phyloP scores from a whole-genome alignment of 2,888 invertebrate genomes.

The Dorcus parallelipipedus region DNA sequence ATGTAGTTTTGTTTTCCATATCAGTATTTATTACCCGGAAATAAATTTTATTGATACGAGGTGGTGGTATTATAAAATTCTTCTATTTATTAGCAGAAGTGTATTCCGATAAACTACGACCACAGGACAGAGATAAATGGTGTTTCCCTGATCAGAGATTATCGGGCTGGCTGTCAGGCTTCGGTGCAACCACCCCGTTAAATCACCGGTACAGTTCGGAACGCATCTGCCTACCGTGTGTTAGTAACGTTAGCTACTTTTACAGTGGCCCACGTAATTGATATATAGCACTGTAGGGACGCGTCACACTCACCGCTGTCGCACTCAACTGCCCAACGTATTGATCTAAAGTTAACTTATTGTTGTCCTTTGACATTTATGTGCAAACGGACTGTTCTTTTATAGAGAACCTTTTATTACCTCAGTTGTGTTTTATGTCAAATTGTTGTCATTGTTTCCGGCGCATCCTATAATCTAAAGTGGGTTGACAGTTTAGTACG shows the following conservation, averaged over 20 bases:
- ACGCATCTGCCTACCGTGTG: slow-evolving; percentile 33
- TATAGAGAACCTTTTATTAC: not conserved
- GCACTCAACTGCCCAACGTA: slow-evolving; percentile 25
- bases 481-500: not conserved
- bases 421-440: no score
- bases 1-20: no score
- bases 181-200: slow-evolving; percentile 29
- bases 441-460: not conserved
- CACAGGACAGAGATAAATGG: slow-evolving; percentile 37
- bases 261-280: slow-evolving; percentile 34
- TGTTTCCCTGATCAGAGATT: slow-evolving; percentile 38
- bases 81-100: slow-evolving; percentile 24
- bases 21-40: slow-evolving; percentile 5
- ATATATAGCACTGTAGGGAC: slow-evolving; percentile 41
- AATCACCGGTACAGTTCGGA: slow-evolving; percentile 35
- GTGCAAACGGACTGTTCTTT: slow-evolving; percentile 3
- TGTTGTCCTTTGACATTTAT: slow-evolving; percentile 32
- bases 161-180: slow-evolving; percentile 35
- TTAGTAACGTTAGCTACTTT: slow-evolving; percentile 29
- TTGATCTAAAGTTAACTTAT: slow-evolving; percentile 34
- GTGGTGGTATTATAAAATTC: slow-evolving; percentile 19
- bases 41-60: slow-evolving; percentile 11
- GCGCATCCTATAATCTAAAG: not conserved
- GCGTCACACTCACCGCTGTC: slow-evolving; percentile 28
- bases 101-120: slow-evolving; percentile 25